Evolutionary conservation across 2,888 invertebrate genomes (phyloP).

Genomic region (Lacanobia wlatinum): DNA sequence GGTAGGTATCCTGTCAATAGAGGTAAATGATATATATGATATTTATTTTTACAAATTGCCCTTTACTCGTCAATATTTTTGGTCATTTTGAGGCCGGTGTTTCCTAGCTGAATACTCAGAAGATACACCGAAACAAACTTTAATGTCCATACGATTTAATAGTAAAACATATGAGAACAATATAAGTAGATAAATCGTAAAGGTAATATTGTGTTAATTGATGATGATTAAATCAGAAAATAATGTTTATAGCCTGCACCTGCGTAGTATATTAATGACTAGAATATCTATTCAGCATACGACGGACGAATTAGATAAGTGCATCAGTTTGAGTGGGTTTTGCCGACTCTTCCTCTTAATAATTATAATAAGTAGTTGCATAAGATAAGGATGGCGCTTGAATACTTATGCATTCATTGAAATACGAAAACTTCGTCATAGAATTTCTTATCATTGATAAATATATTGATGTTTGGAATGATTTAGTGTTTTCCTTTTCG

Average conservation of each 20-base stretch:
- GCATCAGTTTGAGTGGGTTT: slow-evolving; percentile 60
- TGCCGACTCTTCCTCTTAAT: slow-evolving; percentile 57
- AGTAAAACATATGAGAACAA: too few relatives aligned
- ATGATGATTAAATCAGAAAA: slow-evolving; percentile 30
- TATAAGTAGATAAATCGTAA: too few relatives aligned
- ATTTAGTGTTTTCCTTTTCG: not conserved
- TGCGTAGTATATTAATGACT: slow-evolving; percentile 38
- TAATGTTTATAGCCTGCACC: slow-evolving; percentile 28
- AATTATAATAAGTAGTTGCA: slow-evolving; percentile 10
- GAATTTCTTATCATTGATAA: not conserved
- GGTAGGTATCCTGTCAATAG: too few relatives aligned
- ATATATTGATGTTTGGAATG: not conserved
- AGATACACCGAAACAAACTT: too few relatives aligned
- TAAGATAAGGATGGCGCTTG: slow-evolving; percentile 26
- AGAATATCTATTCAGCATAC: slow-evolving; percentile 22
- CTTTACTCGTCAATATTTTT: too few relatives aligned
- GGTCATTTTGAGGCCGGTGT: too few relatives aligned
- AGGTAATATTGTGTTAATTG: slow-evolving; percentile 9
- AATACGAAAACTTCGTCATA: not conserved
- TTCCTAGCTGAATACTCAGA: too few relatives aligned
- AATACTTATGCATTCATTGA: slow-evolving; percentile 1
- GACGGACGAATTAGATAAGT: slow-evolving; percentile 28
- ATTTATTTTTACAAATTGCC: too few relatives aligned
- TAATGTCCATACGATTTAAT: too few relatives aligned
- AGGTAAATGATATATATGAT: too few relatives aligned